Evolutionary conservation across 2,888 invertebrate species (phyloP).

Genomic region (Ophion ventricosus): DNA sequence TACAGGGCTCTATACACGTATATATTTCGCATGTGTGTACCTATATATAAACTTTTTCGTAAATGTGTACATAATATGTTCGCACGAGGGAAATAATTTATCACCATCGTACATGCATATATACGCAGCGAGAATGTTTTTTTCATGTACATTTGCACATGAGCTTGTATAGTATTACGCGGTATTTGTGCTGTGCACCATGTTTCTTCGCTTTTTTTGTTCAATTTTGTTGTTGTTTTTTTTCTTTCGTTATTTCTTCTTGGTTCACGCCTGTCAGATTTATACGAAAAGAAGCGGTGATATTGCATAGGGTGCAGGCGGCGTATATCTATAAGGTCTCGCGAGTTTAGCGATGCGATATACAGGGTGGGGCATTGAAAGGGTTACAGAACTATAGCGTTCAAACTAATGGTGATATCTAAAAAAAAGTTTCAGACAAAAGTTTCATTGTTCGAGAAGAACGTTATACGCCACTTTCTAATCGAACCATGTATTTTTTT

Average conservation of each 20-base stretch:
- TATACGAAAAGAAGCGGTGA: conserved; percentile 42
- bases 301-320: conserved; percentile 47
- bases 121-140: not conserved
- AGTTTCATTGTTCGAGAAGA: too few relatives aligned
- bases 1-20: too few relatives aligned
- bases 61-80: conserved; percentile 15
- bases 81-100: conserved; percentile 58
- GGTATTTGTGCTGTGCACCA: conserved; percentile 41
- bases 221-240: not conserved
- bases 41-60: not conserved
- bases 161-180: conserved; percentile 43
- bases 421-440: too few relatives aligned
- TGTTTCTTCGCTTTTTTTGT: conserved; percentile 8
- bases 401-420: too few relatives aligned
- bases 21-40: too few relatives aligned
- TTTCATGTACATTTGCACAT: not conserved
- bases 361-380: too few relatives aligned
- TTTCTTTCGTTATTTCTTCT: conserved; percentile 16
- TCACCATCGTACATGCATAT: conserved; percentile 30
- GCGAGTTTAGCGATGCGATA: conserved; percentile 30
- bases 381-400: too few relatives aligned
- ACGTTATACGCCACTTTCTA: too few relatives aligned
- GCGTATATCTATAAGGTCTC: conserved; percentile 16
- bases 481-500: too few relatives aligned
- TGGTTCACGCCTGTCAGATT: conserved; percentile 55